Evolutionary conservation across 2,888 invertebrate species (phyloP), one percentile per base, ranked within the genome.

Genomic region (Electrophaes corylata): DNA sequence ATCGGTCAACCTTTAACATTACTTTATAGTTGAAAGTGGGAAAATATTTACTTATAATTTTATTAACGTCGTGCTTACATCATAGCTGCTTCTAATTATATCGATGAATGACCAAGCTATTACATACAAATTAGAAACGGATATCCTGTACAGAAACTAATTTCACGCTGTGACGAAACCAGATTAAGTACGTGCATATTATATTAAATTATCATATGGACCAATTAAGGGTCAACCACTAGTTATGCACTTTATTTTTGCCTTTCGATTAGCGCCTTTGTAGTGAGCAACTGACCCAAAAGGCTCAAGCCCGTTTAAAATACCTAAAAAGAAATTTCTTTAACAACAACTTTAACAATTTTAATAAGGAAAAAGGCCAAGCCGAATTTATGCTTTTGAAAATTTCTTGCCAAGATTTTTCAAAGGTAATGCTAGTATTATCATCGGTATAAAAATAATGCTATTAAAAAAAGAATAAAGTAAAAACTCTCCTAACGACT

Each of bases 211-310:
- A 52, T 55, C n/a, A n/a, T n/a, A n/a, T n/a, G n/a, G 56, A 14
- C 39, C 58, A 62, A 60, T 29, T 29, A 20, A 5, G 61, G 64
- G 68, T 65, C 65, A 71, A 60, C 49, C 60, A 4, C 59, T 44
- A 43, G 62, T 66, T 64, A 31, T 70, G 64, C 67, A 70, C 72
- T 73, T 72, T 75, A 58, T 58, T 62, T 70, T 70, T 71, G 61
- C 64, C 67, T 59, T 66, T 63, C 71, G 67, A 75, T 76, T 72
- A 76, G 72, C 65, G 67, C 70, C 74, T 77, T 72, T 73, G 70
- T 71, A 67, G 60, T 67, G 65, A 57, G 56, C 51, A 35, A 37
- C 16, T 61, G 65, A 66, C 70, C 71, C 71, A 74, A 76, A 35
- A 35, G 12, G 35, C 11, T 40, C 18, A 40, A 20, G 65, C 66